A percentile compares a stretch with the other conserved stretches of the same genome.
Conservation (phyloP, 2,888 invertebrate species). For the Epicampocera succincta region DNA sequence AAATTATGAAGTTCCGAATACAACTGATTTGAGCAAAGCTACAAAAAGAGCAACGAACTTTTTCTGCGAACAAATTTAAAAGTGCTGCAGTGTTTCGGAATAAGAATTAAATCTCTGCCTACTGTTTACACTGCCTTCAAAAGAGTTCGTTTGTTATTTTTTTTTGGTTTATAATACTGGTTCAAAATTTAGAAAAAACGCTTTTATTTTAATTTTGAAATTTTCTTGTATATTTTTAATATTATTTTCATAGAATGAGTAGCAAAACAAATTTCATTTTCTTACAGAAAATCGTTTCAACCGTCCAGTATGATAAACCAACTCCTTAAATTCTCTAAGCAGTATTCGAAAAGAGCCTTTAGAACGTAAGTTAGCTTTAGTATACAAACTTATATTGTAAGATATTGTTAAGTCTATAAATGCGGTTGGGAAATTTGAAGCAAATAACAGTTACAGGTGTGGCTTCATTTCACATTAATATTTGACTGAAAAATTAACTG, state of each 20-base stretch:
- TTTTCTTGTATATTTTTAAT: constrained; percentile 17
- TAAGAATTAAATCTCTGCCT: neutral
- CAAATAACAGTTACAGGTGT: constrained; percentile 12
- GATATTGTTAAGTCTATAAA: constrained; percentile 57
- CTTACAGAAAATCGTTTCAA: constrained; percentile 14
- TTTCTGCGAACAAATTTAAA: constrained; percentile 13
- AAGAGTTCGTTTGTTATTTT: constrained; percentile 60
- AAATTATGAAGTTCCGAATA: constrained; percentile 78
- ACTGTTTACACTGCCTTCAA: constrained; percentile 1
- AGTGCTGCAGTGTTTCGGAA: constrained; percentile 21
- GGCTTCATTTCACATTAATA: no score
- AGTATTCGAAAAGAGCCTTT: constrained; percentile 82
- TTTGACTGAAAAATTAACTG: no score
- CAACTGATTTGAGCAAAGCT: constrained; percentile 82
- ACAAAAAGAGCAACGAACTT: constrained; percentile 72
- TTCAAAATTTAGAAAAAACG: constrained; percentile 25
- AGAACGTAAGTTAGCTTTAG: constrained; percentile 76
- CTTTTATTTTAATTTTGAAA: neutral
- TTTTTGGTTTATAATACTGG: constrained; percentile 69
- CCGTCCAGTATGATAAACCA: constrained; percentile 81
- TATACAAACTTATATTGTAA: constrained; percentile 69
- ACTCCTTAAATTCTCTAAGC: constrained; percentile 81
- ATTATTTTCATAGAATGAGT: neutral
- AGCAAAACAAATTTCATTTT: constrained; percentile 12
- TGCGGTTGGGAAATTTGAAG: constrained; percentile 27